A percentile compares a stretch with the other conserved stretches of the same genome.
phyloP scores from a whole-genome alignment of 2,888 invertebrate genomes.

The Sepioteuthis lessoniana region DNA sequence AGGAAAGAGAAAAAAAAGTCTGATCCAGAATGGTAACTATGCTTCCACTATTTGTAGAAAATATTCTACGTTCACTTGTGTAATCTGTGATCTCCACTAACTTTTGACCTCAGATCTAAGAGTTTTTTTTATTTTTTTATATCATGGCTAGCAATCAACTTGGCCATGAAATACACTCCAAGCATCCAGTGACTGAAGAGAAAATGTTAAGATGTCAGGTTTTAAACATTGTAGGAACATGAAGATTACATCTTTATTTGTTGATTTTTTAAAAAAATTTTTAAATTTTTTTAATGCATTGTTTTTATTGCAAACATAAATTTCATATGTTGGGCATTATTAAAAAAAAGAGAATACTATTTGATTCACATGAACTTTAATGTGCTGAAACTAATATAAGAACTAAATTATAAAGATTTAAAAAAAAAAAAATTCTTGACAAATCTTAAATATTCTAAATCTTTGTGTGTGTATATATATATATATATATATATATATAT shows the following conservation, averaged over 20 bases:
- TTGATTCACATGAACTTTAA: not conserved
- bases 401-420: not conserved
- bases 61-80: not conserved
- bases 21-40: conserved; percentile 16
- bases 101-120: not conserved
- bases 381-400: not conserved
- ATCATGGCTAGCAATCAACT: not conserved
- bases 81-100: conserved; percentile 18
- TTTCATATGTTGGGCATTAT: too few species aligned
- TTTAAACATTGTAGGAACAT: not conserved
- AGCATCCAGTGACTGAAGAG: not conserved
- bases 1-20: too few species aligned
- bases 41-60: not conserved
- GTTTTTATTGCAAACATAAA: too few species aligned
- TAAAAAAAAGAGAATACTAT: not conserved
- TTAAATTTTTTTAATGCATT: too few species aligned
- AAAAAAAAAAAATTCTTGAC: too few species aligned
- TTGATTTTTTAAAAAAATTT: not conserved
- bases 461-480: too few species aligned
- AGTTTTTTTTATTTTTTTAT: too few species aligned
- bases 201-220: too few species aligned
- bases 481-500: too few species aligned
- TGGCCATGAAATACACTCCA: not conserved
- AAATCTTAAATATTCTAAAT: too few species aligned
- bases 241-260: not conserved